Percentiles rank a stretch among this genome's conserved stretches.
These are phyloP conservation scores for Astropecten irregularis DNA, from an alignment of 53 echinoderm and acorn worm species.

Conservation along the genomic window DNA sequence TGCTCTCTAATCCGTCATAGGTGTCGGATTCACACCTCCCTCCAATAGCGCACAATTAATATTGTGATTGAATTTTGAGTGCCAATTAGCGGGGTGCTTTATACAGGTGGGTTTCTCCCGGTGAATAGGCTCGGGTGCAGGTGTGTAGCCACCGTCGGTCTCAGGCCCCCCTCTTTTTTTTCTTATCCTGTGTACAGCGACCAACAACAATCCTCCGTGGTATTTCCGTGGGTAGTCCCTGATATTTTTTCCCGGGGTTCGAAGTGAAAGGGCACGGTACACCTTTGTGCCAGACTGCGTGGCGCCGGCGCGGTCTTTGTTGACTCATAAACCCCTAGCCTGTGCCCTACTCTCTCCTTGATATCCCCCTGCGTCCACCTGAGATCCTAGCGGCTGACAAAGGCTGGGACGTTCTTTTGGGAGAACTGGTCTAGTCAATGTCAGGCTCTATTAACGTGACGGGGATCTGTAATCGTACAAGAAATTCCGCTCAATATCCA, in stretches of 20 bases:
- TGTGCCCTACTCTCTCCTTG: background rate
- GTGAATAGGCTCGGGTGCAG: conserved; percentile 40
- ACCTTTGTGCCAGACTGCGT: conserved; percentile 54
- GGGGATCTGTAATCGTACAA: background rate
- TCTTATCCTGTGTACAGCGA: background rate
- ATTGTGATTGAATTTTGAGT: conserved; percentile 56
- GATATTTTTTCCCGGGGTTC: conserved; percentile 37
- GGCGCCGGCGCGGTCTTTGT: conserved; percentile 52
- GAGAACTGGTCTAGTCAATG: background rate
- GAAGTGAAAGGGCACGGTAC: conserved; percentile 15
- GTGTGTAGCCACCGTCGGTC: conserved; percentile 5
- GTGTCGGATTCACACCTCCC: conserved; percentile 44
- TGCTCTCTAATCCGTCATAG: conserved; percentile 25
- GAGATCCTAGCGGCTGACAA: background rate
- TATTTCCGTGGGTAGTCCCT: conserved; percentile 31
- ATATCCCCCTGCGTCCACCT: too few relatives aligned
- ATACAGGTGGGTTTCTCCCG: background rate
- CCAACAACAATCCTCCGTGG: conserved; percentile 8
- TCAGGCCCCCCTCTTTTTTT: too few relatives aligned
- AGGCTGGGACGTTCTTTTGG: background rate
- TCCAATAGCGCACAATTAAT: conserved; percentile 47
- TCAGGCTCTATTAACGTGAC: background rate
- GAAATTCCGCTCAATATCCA: too few relatives aligned
- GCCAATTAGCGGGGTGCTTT: conserved; percentile 48
- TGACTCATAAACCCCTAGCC: conserved; percentile 39